Percentiles rank a stretch among this genome's conserved stretches.
phyloP scores from a whole-genome alignment of 2,888 invertebrate species.

The Harpalus rubripes region DNA sequence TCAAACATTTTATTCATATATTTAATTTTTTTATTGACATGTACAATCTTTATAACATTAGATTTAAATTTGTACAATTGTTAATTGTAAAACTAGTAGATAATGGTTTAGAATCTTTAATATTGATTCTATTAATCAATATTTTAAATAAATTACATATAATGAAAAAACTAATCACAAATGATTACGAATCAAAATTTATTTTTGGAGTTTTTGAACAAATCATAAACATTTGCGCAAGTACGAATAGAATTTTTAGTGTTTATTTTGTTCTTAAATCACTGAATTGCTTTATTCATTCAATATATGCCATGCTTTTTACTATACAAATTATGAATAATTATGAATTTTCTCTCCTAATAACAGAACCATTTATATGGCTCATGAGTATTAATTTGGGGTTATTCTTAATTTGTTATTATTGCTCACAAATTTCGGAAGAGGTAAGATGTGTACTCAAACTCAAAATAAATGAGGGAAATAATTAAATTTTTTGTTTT shows the following conservation, averaged over 20 bases:
- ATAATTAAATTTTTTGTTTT: too few relatives aligned
- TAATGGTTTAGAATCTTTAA: not conserved
- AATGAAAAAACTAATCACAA: not conserved
- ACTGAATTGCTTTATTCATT: not conserved
- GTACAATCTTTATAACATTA: not conserved
- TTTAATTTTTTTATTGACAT: not conserved
- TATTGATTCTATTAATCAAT: not conserved
- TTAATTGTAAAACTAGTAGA: not conserved
- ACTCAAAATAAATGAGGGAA: too few relatives aligned
- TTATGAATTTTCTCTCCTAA: not conserved
- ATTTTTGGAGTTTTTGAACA: not conserved
- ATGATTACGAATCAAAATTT: not conserved
- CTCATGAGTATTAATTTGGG: not conserved
- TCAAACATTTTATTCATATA: not conserved
- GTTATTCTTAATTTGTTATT: not conserved
- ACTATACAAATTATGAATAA: not conserved
- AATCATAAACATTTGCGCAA: not conserved
- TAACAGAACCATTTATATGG: not conserved
- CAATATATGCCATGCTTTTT: not conserved
- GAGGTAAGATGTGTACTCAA: not conserved
- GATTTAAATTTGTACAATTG: not conserved
- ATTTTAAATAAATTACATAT: not conserved
- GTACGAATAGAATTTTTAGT: not conserved
- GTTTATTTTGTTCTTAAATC: not conserved
- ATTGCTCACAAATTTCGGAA: not conserved